A percentile compares a stretch with the other conserved stretches of the same genome.
Conservation (phyloP, 2,113 vertebrate species). For the Hassar affinis region DNA sequence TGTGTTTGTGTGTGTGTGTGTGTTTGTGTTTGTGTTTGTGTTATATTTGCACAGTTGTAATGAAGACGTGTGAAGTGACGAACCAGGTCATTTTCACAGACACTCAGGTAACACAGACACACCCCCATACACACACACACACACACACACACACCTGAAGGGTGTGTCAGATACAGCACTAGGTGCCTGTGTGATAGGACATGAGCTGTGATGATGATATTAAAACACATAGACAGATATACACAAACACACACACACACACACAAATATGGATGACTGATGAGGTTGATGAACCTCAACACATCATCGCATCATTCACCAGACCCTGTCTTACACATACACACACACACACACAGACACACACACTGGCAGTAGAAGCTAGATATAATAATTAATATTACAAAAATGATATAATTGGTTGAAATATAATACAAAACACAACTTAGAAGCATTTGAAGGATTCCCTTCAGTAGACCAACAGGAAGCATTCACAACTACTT, state of each 20-base stretch:
- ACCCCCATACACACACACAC: too few species aligned
- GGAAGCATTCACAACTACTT: too few species aligned
- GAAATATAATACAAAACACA: too few species aligned
- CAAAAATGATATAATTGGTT: too few species aligned
- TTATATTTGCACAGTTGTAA: conserved; percentile 4
- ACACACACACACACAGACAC: conserved; percentile 13
- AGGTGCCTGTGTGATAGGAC: not conserved
- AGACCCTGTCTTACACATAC: not conserved
- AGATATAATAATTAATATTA: too few species aligned
- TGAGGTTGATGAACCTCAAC: not conserved
- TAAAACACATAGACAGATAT: too few species aligned
- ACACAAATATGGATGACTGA: not conserved
- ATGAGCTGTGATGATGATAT: not conserved
- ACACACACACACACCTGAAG: conserved; percentile 11
- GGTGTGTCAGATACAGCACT: not conserved
- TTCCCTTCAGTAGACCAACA: too few species aligned
- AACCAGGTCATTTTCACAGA: conserved; percentile 20
- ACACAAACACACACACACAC: too few species aligned
- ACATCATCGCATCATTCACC: not conserved
- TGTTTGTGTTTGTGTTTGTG: too few species aligned
- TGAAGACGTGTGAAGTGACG: conserved; percentile 39
- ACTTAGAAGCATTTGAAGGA: too few species aligned
- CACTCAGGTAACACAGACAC: conserved; percentile 15
- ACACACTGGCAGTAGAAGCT: not conserved
- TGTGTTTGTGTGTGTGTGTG: too few species aligned